These are phyloP conservation scores for Magallana gigas DNA, from an alignment of 1,140 invertebrate genomes.

Conservation along the genomic window DNA sequence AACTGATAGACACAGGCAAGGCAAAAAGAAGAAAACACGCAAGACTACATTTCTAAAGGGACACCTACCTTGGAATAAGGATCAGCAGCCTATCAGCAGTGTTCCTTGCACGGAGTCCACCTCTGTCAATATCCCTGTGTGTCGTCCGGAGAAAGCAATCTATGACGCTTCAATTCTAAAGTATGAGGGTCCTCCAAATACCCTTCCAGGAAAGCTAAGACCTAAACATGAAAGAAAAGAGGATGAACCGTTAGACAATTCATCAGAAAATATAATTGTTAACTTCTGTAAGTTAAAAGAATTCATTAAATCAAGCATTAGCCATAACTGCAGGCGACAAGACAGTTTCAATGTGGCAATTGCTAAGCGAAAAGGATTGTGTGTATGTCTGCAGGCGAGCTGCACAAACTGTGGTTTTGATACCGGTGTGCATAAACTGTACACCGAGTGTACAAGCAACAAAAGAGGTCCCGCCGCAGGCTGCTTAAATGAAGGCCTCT, in stretches of 20 bases:
- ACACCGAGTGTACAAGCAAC: not conserved
- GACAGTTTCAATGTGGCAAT: not conserved
- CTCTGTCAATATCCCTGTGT: not conserved
- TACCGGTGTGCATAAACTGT: not conserved
- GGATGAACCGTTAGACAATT: not conserved
- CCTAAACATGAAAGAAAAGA: not conserved
- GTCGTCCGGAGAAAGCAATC: not conserved
- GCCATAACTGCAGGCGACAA: not conserved
- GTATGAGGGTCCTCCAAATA: not conserved
- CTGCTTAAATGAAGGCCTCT: not conserved
- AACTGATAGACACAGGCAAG: not conserved
- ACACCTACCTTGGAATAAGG: not conserved
- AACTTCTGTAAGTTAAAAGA: not conserved
- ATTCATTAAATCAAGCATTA: not conserved
- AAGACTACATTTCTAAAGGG: not conserved
- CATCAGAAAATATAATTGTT: not conserved
- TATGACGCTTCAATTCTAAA: not conserved
- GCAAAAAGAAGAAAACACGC: not conserved
- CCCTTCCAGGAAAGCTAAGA: not conserved
- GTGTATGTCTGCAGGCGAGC: not conserved
- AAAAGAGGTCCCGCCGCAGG: not conserved
- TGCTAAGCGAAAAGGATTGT: not conserved
- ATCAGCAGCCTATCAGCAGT: not conserved
- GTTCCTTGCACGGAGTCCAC: not conserved
- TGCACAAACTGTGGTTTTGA: constrained; percentile 18